Evolutionary conservation across 2,888 invertebrate species (phyloP).

Genomic region (Ellobium chinense): DNA sequence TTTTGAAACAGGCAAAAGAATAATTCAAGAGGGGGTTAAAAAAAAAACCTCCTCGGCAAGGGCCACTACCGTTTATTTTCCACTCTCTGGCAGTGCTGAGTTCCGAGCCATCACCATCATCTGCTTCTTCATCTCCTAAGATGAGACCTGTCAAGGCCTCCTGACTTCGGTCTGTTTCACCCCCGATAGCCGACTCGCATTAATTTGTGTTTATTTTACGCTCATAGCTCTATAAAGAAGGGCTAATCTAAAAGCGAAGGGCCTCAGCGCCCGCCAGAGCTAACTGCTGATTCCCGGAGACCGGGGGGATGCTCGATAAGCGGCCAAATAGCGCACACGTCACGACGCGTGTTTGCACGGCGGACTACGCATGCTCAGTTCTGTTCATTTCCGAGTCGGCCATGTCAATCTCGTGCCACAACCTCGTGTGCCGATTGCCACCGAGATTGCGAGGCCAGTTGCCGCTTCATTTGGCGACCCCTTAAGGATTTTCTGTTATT

Average conservation of each 20-base stretch:
- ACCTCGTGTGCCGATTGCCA: slow-evolving; percentile 38
- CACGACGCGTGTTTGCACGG: slow-evolving; percentile 48
- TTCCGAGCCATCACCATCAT: slow-evolving; percentile 23
- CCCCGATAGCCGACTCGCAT: slow-evolving; percentile 42
- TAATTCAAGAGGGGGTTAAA: too few relatives aligned
- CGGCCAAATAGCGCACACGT: slow-evolving; percentile 40
- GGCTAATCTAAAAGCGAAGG: slow-evolving; percentile 48
- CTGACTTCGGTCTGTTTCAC: slow-evolving; percentile 37
- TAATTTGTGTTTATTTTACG: slow-evolving; percentile 56
- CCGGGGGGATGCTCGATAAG: slow-evolving; percentile 38
- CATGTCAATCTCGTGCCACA: slow-evolving; percentile 45
- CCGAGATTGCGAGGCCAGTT: slow-evolving; percentile 23
- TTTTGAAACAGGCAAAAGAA: too few relatives aligned
- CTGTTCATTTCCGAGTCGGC: slow-evolving; percentile 49
- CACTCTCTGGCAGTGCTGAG: slow-evolving; percentile 7
- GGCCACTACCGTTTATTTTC: slow-evolving; percentile 34
- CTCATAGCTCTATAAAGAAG: slow-evolving; percentile 50
- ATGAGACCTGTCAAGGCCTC: slow-evolving; percentile 39
- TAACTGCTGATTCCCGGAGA: slow-evolving; percentile 32
- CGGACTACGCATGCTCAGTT: slow-evolving; percentile 46
- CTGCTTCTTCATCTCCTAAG: slow-evolving; percentile 31
- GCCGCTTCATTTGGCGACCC: slow-evolving; percentile 37
- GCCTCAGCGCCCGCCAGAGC: slow-evolving; percentile 20
- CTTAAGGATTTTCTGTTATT: slow-evolving; percentile 39
- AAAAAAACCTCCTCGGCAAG: too few relatives aligned